phyloP scores from a whole-genome alignment of 2,888 invertebrate genomes.

The Epistrophella euchroma region DNA sequence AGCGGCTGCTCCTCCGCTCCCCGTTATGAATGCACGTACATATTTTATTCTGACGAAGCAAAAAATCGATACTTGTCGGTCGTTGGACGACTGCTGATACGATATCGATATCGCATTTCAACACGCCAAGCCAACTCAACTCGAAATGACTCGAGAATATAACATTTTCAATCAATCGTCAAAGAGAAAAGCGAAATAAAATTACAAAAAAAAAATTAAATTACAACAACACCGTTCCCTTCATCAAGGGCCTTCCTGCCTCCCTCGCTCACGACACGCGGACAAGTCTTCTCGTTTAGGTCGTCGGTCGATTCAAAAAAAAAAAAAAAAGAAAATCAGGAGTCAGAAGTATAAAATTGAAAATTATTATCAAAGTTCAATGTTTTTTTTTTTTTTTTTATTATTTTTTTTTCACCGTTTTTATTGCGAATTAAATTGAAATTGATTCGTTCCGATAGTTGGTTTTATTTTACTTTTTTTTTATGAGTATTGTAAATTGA shows the following conservation, averaged over 20 bases:
- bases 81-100: neutral
- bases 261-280: neutral
- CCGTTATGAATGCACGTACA: neutral
- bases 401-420: slow-evolving; percentile 3
- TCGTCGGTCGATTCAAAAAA: neutral
- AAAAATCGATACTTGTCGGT: neutral
- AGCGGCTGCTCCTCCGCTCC: neutral
- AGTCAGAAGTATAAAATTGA: slow-evolving; percentile 31
- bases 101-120: slow-evolving; percentile 40
- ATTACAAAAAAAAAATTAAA: slow-evolving; percentile 54
- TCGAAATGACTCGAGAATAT: slow-evolving; percentile 43
- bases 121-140: slow-evolving; percentile 44
- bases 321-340: slow-evolving; percentile 2
- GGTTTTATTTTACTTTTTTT: slow-evolving; percentile 49
- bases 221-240: slow-evolving; percentile 1
- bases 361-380: slow-evolving; percentile 39
- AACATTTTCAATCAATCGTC: slow-evolving; percentile 55
- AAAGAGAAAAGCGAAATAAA: slow-evolving; percentile 27
- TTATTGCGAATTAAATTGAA: slow-evolving; percentile 62
- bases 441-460: slow-evolving; percentile 61
- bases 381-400: slow-evolving; percentile 25
- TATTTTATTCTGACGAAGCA: slow-evolving; percentile 12
- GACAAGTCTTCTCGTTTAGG: neutral
- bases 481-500: slow-evolving; percentile 50
- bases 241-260: neutral